These are phyloP conservation scores for Diprion similis DNA, from an alignment of 1,140 invertebrate genomes.

Conservation along the genomic window DNA sequence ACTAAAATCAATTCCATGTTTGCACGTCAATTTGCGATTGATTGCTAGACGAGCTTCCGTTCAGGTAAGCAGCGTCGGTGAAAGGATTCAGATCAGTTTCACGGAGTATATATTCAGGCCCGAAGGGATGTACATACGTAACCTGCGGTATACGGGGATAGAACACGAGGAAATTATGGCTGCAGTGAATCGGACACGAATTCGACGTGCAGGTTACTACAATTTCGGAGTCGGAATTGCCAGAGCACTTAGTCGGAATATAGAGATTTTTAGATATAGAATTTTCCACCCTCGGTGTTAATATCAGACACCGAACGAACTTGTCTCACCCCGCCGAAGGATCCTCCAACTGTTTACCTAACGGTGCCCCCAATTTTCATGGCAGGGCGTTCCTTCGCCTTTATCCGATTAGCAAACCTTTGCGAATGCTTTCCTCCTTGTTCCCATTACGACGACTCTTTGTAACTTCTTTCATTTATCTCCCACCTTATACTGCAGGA, in stretches of 20 bases:
- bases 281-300: neutral
- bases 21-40: slow-evolving; percentile 47
- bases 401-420: neutral
- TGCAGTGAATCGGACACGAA: too few relatives aligned
- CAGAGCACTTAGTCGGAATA: too few relatives aligned
- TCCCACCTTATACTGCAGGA: too few relatives aligned
- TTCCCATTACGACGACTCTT: neutral
- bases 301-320: neutral
- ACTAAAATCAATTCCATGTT: slow-evolving; percentile 49
- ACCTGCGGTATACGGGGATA: too few relatives aligned
- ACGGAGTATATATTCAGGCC: too few relatives aligned
- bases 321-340: neutral
- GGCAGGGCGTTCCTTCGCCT: neutral
- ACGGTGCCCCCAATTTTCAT: neutral
- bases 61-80: slow-evolving; percentile 43
- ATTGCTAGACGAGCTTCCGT: slow-evolving; percentile 43
- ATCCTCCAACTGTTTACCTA: neutral
- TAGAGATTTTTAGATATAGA: too few relatives aligned
- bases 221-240: too few relatives aligned
- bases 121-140: too few relatives aligned
- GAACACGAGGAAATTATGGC: too few relatives aligned
- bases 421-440: neutral
- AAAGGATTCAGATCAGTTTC: too few relatives aligned
- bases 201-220: too few relatives aligned
- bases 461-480: slow-evolving; percentile 6